These are phyloP conservation scores for Drosophila mulleri DNA, from an alignment of 2,888 invertebrate species.

Conservation along the genomic window DNA sequence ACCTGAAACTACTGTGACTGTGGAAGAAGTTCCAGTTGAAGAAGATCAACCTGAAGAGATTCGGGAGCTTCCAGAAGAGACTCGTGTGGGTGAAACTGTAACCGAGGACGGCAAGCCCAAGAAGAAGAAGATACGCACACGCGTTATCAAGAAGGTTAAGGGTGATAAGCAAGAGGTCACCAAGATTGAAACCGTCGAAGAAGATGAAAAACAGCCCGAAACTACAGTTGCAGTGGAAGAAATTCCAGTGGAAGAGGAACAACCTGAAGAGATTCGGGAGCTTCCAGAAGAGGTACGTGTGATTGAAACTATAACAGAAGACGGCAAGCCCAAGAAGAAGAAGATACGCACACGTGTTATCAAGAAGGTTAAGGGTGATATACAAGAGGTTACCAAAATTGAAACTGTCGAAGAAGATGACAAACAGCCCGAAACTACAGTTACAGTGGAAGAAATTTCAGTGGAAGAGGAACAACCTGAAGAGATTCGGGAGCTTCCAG, in stretches of 20 bases:
- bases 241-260: slow-evolving; percentile 40
- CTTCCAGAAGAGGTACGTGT: slow-evolving; percentile 65
- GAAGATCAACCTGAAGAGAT: slow-evolving; percentile 41
- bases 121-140: slow-evolving; percentile 64
- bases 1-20: slow-evolving; percentile 59
- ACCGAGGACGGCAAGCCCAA: slow-evolving; percentile 59
- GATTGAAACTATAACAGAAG: slow-evolving; percentile 50
- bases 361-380: slow-evolving; percentile 67
- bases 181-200: slow-evolving; percentile 69
- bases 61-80: slow-evolving; percentile 63
- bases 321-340: slow-evolving; percentile 52
- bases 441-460: slow-evolving; percentile 63
- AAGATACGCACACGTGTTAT: slow-evolving; percentile 70
- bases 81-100: slow-evolving; percentile 56
- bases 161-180: slow-evolving; percentile 69
- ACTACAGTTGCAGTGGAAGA: slow-evolving; percentile 62
- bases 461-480: slow-evolving; percentile 40
- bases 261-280: slow-evolving; percentile 42
- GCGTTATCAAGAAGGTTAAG: slow-evolving; percentile 69
- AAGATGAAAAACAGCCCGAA: slow-evolving; percentile 65
- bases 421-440: slow-evolving; percentile 54
- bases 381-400: slow-evolving; percentile 66
- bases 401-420: slow-evolving; percentile 67
- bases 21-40: slow-evolving; percentile 57
- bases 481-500: slow-evolving; percentile 58